A percentile compares a stretch with the other conserved stretches of the same genome.
phyloP scores from a whole-genome alignment of 2,888 invertebrate genomes.

The Stenichneumon culpator region DNA sequence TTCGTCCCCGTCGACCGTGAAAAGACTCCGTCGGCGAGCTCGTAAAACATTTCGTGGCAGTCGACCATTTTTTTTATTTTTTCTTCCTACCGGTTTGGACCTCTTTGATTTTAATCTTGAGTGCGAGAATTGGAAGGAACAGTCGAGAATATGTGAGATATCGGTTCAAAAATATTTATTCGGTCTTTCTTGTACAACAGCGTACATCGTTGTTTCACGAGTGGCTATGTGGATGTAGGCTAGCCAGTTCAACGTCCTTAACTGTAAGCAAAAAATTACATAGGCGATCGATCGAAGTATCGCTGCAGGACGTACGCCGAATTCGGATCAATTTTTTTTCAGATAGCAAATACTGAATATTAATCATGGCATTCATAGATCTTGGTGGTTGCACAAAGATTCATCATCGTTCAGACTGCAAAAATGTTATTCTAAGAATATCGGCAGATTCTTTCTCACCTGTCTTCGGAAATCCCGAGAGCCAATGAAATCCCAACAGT shows the following conservation, averaged over 20 bases:
- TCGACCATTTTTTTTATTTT: neutral
- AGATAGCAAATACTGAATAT: conserved; percentile 71
- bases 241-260: conserved; percentile 9
- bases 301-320: neutral
- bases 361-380: conserved; percentile 73
- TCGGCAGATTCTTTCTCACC: conserved; percentile 28
- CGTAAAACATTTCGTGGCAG: conserved; percentile 54
- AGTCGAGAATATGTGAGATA: neutral
- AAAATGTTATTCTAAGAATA: conserved; percentile 33
- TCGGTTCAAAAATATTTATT: conserved; percentile 23
- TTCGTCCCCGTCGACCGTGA: conserved; percentile 53
- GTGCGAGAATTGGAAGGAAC: neutral
- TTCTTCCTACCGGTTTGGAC: conserved; percentile 9
- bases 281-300: conserved; percentile 4
- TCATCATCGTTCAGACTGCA: conserved; percentile 65
- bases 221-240: neutral
- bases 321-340: conserved; percentile 21
- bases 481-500: neutral
- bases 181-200: neutral
- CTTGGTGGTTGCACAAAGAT: conserved; percentile 69
- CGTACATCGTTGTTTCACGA: neutral
- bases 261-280: conserved; percentile 10
- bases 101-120: neutral
- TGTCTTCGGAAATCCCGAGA: conserved; percentile 1
- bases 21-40: conserved; percentile 32